Conservation (phyloP, 2,113 vertebrate genomes). For the Podiceps cristatus region DNA sequence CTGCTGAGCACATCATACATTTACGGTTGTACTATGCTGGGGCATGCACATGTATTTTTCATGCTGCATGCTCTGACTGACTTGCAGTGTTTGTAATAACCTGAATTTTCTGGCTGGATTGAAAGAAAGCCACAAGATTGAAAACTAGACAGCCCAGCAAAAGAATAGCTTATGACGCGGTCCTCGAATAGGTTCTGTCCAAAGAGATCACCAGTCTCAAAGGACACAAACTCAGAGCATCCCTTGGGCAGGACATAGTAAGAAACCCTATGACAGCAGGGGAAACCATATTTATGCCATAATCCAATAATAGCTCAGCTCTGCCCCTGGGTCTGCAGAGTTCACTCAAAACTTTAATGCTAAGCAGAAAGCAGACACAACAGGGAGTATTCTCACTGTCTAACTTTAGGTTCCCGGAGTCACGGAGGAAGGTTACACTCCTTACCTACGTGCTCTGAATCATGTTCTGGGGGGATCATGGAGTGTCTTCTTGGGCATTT, state of each 20-base stretch:
- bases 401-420: not conserved
- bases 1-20: constrained; percentile 1
- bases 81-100: not conserved
- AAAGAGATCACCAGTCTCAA: not conserved
- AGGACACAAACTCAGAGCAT: not conserved
- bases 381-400: not conserved
- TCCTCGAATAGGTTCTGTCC: not conserved
- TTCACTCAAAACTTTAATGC: not conserved
- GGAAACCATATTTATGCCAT: not conserved
- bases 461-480: not conserved
- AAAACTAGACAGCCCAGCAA: not conserved
- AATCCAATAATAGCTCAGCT: not conserved
- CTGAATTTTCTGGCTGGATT: not conserved
- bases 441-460: not conserved
- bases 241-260: not conserved
- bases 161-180: not conserved
- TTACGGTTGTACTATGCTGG: not conserved
- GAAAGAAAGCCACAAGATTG: not conserved
- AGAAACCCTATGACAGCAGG: not conserved
- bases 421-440: not conserved
- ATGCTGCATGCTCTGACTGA: not conserved
- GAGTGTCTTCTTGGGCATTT: not conserved
- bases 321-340: not conserved
- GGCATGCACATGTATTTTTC: constrained; percentile 1
- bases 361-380: not conserved